Evolutionary conservation across 2,888 invertebrate genomes (phyloP).

Genomic region (Tenodera sinensis): DNA sequence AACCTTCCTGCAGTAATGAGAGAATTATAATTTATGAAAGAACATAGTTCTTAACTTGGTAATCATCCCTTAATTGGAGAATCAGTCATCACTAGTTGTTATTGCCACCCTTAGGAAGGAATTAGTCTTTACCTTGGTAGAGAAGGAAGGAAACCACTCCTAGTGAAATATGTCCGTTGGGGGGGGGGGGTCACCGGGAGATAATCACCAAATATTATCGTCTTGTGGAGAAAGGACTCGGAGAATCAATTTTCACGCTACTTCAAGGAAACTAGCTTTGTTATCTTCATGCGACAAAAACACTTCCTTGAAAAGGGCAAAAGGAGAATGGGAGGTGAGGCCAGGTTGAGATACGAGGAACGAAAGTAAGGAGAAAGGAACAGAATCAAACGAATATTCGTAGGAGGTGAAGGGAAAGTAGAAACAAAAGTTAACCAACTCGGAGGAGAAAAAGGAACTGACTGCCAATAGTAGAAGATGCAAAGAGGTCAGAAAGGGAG

Average conservation of each 20-base stretch:
- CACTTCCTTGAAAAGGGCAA: not conserved
- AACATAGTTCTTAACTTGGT: not conserved
- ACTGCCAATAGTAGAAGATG: not conserved
- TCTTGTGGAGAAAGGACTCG: not conserved
- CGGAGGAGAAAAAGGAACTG: not conserved
- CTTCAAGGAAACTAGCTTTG: not conserved
- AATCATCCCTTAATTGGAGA: not conserved
- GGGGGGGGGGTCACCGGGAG: not conserved
- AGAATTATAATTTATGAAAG: not conserved
- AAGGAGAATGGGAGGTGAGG: too few species aligned
- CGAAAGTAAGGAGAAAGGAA: not conserved
- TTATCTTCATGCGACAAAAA: not conserved
- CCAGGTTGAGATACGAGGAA: not conserved
- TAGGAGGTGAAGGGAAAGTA: not conserved
- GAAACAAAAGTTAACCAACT: not conserved
- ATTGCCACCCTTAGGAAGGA: not conserved
- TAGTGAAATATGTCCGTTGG: not conserved
- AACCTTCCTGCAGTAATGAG: not conserved
- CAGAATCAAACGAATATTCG: not conserved
- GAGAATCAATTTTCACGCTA: not conserved
- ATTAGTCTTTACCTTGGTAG: not conserved
- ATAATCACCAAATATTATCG: not conserved
- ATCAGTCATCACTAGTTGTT: not conserved
- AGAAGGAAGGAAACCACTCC: not conserved
- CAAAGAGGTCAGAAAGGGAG: not conserved